Percentiles rank a stretch among this genome's conserved stretches.
Evolutionary conservation across 2,113 vertebrate species (phyloP).

Genomic region (Dipodomys merriami): DNA sequence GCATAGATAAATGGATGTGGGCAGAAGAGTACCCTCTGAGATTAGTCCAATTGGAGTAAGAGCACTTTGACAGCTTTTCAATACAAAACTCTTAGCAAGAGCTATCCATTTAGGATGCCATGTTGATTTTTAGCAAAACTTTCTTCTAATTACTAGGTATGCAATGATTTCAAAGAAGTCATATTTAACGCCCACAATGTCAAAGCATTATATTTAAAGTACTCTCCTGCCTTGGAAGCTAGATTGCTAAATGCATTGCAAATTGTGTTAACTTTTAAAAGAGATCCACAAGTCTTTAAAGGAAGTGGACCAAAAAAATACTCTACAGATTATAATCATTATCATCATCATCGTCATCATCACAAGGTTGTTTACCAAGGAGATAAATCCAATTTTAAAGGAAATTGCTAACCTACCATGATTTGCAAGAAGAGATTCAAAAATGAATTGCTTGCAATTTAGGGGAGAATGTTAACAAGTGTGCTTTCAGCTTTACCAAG

Average conservation of each 20-base stretch:
- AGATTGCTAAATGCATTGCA: constrained; percentile 34
- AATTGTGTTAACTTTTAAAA: constrained; percentile 64
- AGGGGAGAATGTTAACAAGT: constrained; percentile 49
- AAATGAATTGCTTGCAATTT: constrained; percentile 74
- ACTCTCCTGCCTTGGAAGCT: constrained; percentile 16
- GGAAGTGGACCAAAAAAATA: constrained; percentile 46
- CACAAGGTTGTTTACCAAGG: constrained; percentile 66
- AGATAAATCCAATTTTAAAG: constrained; percentile 76
- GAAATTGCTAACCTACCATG: constrained; percentile 72
- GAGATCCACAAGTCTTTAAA: constrained; percentile 40
- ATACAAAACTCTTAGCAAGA: not conserved
- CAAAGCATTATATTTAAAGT: constrained; percentile 41
- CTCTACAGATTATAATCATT: not conserved
- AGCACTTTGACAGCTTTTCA: not conserved
- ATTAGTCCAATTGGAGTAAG: not conserved
- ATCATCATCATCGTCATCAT: constrained; percentile 5
- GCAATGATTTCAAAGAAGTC: constrained; percentile 70
- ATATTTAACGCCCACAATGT: constrained; percentile 10
- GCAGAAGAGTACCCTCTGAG: not conserved
- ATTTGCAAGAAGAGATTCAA: constrained; percentile 63
- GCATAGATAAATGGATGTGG: not conserved
- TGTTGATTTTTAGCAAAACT: constrained; percentile 72
- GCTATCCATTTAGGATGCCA: not conserved
- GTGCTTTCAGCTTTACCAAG: constrained; percentile 71
- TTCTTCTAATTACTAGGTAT: constrained; percentile 64